Base-by-base conservation (phyloP, 2,113 vertebrate species). In the Phrynosoma blainvillii region DNA sequence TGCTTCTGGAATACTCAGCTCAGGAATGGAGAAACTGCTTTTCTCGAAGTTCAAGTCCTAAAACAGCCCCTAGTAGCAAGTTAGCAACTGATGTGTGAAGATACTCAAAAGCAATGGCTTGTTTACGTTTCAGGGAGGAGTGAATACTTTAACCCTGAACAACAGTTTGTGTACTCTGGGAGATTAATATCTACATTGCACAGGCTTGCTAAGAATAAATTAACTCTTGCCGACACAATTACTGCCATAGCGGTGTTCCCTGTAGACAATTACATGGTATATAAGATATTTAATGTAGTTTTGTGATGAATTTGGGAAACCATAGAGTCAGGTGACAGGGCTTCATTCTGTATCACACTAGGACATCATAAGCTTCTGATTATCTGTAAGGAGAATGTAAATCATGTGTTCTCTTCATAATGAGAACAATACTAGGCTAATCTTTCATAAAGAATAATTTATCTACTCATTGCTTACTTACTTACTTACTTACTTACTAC, bases 121-220 rank as follows among this genome's bases (percentile, higher is more conserved):
- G 95, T 94, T 95, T 94, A 76, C 89, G 83, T 94, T 91, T 93
- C 89, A 91, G 89, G 59, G 89, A 89, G 91, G 80, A 86, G 87
- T 84, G 91, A 93, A 88, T 87, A 88, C 90, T 93, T 95, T 95
- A 95, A 95, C 95, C 90, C 93, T 16, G 84, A 92, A 93, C 92
- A 93, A 90, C 94, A 93, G 89, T 89, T 88, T 93, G 91, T 94
- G 89, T 88, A 70, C 94, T 95, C 93, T 5, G 0, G 89, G 95
- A 96, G 95, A 96, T 96, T 95, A 96, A 95, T 96, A 95, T 95
- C 95, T 95, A 93, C 92, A 93, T 95, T 95, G 94, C 92, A 93
- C 91, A 89, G 93, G 86, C 93, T 96, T 94, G 94, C 93, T 95
- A 92, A 87, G 95, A 96, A 96, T 96, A 96, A 95, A 95, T 96